Evolutionary conservation across 1,140 invertebrate genomes (phyloP).

Genomic region (Antheraea mylitta): DNA sequence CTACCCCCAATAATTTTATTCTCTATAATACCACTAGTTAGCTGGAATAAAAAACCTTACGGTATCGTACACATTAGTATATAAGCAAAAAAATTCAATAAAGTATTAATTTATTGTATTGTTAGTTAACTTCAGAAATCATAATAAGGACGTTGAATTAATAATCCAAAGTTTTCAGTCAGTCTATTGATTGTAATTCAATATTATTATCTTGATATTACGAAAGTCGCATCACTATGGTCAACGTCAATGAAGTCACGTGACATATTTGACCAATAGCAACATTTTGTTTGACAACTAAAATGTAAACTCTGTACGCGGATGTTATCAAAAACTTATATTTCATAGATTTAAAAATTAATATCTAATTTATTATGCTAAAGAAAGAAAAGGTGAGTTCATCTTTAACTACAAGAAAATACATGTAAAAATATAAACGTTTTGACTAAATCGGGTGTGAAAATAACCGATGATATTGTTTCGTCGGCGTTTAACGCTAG

Average conservation of each 20-base stretch:
- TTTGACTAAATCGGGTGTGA: background rate
- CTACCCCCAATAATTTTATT: too few relatives aligned
- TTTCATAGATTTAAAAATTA: slow-evolving; percentile 53
- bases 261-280: slow-evolving; percentile 49
- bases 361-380: slow-evolving; percentile 38
- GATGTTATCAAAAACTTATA: slow-evolving; percentile 49
- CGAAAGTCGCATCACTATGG: slow-evolving; percentile 28
- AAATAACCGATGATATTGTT: background rate
- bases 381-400: slow-evolving; percentile 62
- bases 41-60: too few relatives aligned
- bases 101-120: too few relatives aligned
- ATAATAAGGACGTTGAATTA: too few relatives aligned
- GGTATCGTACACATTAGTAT: too few relatives aligned
- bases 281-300: slow-evolving; percentile 36
- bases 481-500: background rate
- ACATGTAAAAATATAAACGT: background rate
- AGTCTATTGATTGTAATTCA: background rate
- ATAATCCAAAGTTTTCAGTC: background rate
- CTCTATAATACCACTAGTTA: too few relatives aligned
- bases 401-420: slow-evolving; percentile 6
- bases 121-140: too few relatives aligned
- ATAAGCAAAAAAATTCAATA: too few relatives aligned
- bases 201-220: background rate
- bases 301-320: slow-evolving; percentile 48
- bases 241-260: slow-evolving; percentile 55